phyloP scores from a whole-genome alignment of 2,888 invertebrate genomes.

The Ormia ochracea region DNA sequence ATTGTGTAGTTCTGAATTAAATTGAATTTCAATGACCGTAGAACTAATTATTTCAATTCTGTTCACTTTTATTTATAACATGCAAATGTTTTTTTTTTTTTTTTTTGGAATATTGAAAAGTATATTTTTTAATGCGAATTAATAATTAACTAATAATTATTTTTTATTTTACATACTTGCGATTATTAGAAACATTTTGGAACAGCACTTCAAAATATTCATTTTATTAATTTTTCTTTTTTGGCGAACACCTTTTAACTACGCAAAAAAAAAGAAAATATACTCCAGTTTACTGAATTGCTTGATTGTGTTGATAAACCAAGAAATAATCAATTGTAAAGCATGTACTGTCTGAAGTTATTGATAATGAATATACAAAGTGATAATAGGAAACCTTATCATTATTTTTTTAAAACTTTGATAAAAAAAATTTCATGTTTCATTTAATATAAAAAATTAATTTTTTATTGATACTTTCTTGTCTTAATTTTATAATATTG shows the following conservation, averaged over 20 bases:
- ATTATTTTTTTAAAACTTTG: background rate
- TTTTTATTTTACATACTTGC: constrained; percentile 37
- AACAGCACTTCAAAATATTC: background rate
- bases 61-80: too few relatives aligned
- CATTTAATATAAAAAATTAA: background rate
- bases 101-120: too few relatives aligned
- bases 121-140: too few relatives aligned
- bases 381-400: constrained; percentile 43
- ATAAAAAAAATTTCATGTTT: background rate
- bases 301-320: constrained; percentile 36
- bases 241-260: constrained; percentile 14
- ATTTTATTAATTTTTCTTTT: background rate
- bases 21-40: too few relatives aligned
- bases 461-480: constrained; percentile 2
- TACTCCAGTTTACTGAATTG: background rate
- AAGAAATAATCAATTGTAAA: constrained; percentile 51
- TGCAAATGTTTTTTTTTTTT: too few relatives aligned
- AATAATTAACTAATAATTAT: too few relatives aligned
- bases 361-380: constrained; percentile 28
- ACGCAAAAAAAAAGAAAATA: background rate
- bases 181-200: background rate
- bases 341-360: constrained; percentile 18
- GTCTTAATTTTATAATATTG: background rate
- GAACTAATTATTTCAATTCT: too few relatives aligned
- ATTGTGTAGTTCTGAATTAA: too few relatives aligned